Conservation (phyloP, 2,888 invertebrate genomes). For the Platycheirus rosarum region DNA sequence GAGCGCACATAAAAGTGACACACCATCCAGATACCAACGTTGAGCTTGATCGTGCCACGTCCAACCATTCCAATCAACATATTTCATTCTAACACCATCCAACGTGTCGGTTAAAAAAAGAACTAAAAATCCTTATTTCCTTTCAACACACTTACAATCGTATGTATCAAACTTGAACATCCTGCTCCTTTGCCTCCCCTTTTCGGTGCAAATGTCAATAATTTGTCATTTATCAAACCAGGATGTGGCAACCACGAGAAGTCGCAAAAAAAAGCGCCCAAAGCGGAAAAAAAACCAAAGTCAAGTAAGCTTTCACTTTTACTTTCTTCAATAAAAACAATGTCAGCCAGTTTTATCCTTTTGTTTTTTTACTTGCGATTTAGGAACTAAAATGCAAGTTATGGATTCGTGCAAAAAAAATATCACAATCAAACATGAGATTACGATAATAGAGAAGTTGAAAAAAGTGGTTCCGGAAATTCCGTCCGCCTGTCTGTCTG, state of each 20-base stretch:
- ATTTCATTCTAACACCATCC: too few species aligned
- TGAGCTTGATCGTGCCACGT: conserved; percentile 3
- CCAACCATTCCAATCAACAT: conserved; percentile 56
- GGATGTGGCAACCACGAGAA: conserved; percentile 55
- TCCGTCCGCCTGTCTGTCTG: too few species aligned
- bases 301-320: conserved; percentile 62
- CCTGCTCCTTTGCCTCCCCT: neutral
- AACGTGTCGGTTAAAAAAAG: conserved; percentile 12
- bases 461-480: too few species aligned
- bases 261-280: conserved; percentile 30
- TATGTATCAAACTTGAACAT: conserved; percentile 20
- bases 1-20: conserved; percentile 32
- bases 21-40: conserved; percentile 30
- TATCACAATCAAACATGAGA: too few species aligned
- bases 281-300: conserved; percentile 39
- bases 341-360: conserved; percentile 59
- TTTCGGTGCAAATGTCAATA: conserved; percentile 63
- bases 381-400: too few species aligned
- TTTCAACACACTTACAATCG: conserved; percentile 53
- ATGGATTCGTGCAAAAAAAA: too few species aligned
- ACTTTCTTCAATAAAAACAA: too few species aligned
- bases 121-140: conserved; percentile 68
- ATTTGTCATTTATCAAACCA: too few species aligned
- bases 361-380: too few species aligned
- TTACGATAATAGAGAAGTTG: too few species aligned